Conservation (phyloP, 2,888 invertebrate species). For the Aphelenchoides bicaudatus region DNA sequence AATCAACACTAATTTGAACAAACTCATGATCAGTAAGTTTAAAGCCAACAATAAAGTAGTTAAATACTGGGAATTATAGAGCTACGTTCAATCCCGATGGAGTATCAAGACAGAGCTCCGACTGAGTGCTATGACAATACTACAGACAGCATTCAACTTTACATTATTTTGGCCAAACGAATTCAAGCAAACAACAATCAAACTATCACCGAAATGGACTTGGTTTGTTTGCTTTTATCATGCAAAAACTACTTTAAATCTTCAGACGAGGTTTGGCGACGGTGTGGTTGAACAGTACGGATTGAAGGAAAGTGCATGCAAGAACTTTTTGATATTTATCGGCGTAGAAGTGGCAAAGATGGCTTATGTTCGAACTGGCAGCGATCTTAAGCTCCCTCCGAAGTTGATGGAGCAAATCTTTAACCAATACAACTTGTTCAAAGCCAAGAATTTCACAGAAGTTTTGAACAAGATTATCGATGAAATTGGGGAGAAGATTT, state of each 20-base stretch:
- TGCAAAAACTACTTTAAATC: not conserved
- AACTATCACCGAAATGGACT: slow-evolving; percentile 47
- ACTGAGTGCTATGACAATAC: slow-evolving; percentile 41
- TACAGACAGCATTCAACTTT: slow-evolving; percentile 48
- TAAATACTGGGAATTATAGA: slow-evolving; percentile 29
- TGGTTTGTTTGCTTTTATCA: slow-evolving; percentile 35
- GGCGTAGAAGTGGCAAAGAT: slow-evolving; percentile 54
- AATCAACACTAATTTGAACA: slow-evolving; percentile 48
- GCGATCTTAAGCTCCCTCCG: slow-evolving; percentile 47
- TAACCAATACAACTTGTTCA: slow-evolving; percentile 51
- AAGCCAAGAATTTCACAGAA: slow-evolving; percentile 57
- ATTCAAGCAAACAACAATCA: slow-evolving; percentile 53
- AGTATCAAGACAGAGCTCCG: slow-evolving; percentile 51
- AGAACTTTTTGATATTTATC: slow-evolving; percentile 53
- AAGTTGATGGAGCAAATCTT: slow-evolving; percentile 45
- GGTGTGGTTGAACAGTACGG: slow-evolving; percentile 49
- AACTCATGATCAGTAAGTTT: slow-evolving; percentile 47
- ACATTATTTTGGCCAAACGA: slow-evolving; percentile 53
- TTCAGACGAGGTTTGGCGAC: slow-evolving; percentile 54
- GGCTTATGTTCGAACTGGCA: slow-evolving; percentile 56
- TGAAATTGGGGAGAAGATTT: slow-evolving; percentile 52
- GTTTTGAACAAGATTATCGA: slow-evolving; percentile 55
- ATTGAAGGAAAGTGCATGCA: slow-evolving; percentile 44
- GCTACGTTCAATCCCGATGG: slow-evolving; percentile 42
- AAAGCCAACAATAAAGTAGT: slow-evolving; percentile 7